Percentiles rank a stretch among this genome's conserved stretches.
phyloP scores from a whole-genome alignment of 2,888 invertebrate species.

The Luffia ferchaultella region DNA sequence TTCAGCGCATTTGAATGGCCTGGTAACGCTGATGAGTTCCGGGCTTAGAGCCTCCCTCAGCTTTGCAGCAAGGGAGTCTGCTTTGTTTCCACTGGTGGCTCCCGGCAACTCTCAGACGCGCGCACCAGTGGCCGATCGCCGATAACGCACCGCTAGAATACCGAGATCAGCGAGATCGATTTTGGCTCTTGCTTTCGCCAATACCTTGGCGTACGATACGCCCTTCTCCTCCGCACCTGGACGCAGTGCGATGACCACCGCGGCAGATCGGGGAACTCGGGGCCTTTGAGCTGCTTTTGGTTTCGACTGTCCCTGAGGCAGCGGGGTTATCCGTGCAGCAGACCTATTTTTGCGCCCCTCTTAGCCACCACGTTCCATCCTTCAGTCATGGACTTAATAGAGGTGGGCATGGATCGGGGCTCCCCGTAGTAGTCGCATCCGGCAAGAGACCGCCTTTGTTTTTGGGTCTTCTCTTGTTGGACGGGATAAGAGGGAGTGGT shows the following conservation, averaged over 20 bases:
- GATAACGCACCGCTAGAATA: neutral
- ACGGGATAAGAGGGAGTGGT: too few relatives aligned
- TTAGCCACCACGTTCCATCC: too few relatives aligned
- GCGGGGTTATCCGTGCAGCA: neutral
- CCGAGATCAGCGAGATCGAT: neutral
- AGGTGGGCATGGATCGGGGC: too few relatives aligned
- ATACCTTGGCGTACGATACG: too few relatives aligned
- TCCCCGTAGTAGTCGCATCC: too few relatives aligned
- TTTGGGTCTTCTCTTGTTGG: too few relatives aligned
- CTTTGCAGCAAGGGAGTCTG: neutral
- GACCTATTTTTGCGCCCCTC: too few relatives aligned
- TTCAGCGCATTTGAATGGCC: conserved; percentile 11
- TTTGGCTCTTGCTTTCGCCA: neutral
- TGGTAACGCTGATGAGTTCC: conserved; percentile 6
- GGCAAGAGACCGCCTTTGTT: too few relatives aligned
- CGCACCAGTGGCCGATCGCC: neutral
- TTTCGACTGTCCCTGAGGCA: neutral
- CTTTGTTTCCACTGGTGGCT: neutral
- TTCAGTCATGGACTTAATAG: too few relatives aligned
- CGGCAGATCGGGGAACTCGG: neutral
- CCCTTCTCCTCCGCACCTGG: neutral
- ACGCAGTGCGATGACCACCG: neutral
- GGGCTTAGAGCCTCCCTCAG: neutral
- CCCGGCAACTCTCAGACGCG: neutral
- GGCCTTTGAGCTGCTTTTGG: neutral